A percentile compares a stretch with the other conserved stretches of the same genome.
These are phyloP conservation scores for Cheiracanthium punctorium DNA, from an alignment of 2,888 invertebrate species.

Conservation along the genomic window DNA sequence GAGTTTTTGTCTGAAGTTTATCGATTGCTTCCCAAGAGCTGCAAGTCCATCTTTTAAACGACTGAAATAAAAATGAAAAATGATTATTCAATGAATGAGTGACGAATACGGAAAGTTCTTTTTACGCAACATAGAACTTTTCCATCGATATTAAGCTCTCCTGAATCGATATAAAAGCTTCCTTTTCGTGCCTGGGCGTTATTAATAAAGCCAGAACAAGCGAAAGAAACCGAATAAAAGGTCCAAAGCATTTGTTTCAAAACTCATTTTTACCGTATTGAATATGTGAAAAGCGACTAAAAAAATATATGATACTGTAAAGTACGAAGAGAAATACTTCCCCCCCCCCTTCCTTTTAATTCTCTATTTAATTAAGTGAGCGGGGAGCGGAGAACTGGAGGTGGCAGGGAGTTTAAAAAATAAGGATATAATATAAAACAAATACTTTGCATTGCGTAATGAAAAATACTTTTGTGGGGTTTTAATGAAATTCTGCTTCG, in stretches of 20 bases:
- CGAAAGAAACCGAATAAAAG: slow-evolving; percentile 47
- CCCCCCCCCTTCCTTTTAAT: slow-evolving; percentile 33
- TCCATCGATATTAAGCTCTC: slow-evolving; percentile 51
- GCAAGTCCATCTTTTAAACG: slow-evolving; percentile 16
- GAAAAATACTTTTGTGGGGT: slow-evolving; percentile 64
- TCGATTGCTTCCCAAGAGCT: background rate
- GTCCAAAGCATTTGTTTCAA: slow-evolving; percentile 30
- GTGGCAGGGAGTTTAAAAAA: slow-evolving; percentile 43
- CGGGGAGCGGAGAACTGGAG: background rate
- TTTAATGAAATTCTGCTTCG: slow-evolving; percentile 64
- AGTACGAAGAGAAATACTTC: slow-evolving; percentile 22
- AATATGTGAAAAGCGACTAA: slow-evolving; percentile 15
- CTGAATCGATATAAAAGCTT: slow-evolving; percentile 41
- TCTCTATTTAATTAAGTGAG: slow-evolving; percentile 68
- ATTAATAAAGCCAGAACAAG: slow-evolving; percentile 55
- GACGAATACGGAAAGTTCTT: slow-evolving; percentile 33
- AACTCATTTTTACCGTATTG: slow-evolving; percentile 32
- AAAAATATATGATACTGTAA: slow-evolving; percentile 26
- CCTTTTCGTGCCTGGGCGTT: slow-evolving; percentile 52
- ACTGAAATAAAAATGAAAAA: slow-evolving; percentile 62
- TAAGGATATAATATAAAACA: slow-evolving; percentile 67
- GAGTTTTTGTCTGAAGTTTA: slow-evolving; percentile 3
- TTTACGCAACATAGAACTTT: background rate
- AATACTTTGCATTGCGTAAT: slow-evolving; percentile 68
- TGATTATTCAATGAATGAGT: slow-evolving; percentile 68